Evolutionary conservation across 2,113 vertebrate species (phyloP).

Genomic region (Chascanopsetta lugubris): DNA sequence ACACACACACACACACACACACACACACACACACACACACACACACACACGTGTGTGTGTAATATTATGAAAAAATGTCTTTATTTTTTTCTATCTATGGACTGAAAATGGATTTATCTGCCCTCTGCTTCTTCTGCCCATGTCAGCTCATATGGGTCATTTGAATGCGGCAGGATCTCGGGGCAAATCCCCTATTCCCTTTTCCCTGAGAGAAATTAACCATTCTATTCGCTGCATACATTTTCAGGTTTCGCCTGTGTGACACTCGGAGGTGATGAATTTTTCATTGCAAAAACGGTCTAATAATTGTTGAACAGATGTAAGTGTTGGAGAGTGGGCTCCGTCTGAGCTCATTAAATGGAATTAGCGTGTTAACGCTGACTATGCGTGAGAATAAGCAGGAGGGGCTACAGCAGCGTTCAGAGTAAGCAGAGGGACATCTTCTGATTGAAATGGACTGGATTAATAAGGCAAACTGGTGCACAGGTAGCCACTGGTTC

Average conservation of each 20-base stretch:
- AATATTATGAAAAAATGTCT: too few species aligned
- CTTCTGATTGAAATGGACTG: slow-evolving; percentile 45
- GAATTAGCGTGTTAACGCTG: slow-evolving; percentile 95
- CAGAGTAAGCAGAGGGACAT: slow-evolving; percentile 2
- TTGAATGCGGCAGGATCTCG: slow-evolving; percentile 85
- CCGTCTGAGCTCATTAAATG: slow-evolving; percentile 92
- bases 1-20: too few species aligned
- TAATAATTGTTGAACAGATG: slow-evolving; percentile 99
- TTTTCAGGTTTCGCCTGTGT: slow-evolving; percentile 95
- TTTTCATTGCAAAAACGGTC: slow-evolving; percentile 98
- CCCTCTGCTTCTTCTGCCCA: slow-evolving; percentile 70
- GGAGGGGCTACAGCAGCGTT: slow-evolving; percentile 2
- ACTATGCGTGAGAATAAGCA: slow-evolving; percentile 55
- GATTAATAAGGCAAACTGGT: slow-evolving; percentile 46
- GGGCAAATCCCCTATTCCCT: slow-evolving; percentile 86
- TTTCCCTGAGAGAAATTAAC: slow-evolving; percentile 95
- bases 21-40: too few species aligned
- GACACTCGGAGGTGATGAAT: slow-evolving; percentile 97
- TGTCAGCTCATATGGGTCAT: slow-evolving; percentile 73
- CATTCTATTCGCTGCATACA: slow-evolving; percentile 97
- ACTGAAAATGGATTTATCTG: slow-evolving; percentile 9
- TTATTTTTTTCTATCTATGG: too few species aligned
- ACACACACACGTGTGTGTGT: too few species aligned
- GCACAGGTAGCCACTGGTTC: slow-evolving; percentile 10
- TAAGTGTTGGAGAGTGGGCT: slow-evolving; percentile 93